phyloP scores from a whole-genome alignment of 37 sponge, comb jelly and placozoan species.

The Spongilla lacustris region DNA sequence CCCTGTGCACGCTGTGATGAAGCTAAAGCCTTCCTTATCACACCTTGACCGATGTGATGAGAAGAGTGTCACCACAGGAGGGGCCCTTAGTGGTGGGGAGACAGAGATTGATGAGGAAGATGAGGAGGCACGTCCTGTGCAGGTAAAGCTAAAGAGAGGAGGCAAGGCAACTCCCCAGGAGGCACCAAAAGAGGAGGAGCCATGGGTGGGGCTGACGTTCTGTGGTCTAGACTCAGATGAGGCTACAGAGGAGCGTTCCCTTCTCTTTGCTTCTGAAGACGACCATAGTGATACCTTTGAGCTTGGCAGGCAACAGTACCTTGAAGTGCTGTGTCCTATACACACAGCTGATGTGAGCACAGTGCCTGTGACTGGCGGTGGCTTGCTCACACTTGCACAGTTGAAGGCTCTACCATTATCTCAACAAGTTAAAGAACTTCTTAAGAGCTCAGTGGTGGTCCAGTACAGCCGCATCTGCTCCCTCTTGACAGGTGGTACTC shows the following conservation, averaged over 20 bases:
- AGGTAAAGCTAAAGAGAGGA: conserved; percentile 36
- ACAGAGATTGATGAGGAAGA: conserved; percentile 53
- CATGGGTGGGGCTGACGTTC: conserved; percentile 12
- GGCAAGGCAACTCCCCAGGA: background rate
- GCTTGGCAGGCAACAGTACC: conserved; percentile 10
- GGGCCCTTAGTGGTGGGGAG: conserved; percentile 21
- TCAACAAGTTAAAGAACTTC: conserved; percentile 27
- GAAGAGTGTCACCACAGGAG: conserved; percentile 12
- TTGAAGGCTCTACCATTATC: conserved; percentile 44
- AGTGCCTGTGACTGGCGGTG: background rate
- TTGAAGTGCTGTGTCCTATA: conserved; percentile 47
- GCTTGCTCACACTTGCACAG: conserved; percentile 34
- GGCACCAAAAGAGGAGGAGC: background rate
- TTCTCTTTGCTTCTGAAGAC: conserved; percentile 47
- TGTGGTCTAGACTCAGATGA: conserved; percentile 30
- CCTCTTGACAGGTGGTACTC: conserved; percentile 32
- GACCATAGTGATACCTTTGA: conserved; percentile 21
- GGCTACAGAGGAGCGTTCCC: conserved; percentile 40
- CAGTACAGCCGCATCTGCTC: conserved; percentile 53
- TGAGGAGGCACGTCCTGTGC: conserved; percentile 74
- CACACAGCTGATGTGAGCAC: background rate
- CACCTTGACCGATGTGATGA: conserved; percentile 51
- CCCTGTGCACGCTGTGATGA: conserved; percentile 57
- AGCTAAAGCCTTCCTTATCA: conserved; percentile 54
- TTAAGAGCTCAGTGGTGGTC: conserved; percentile 35